Conservation (phyloP, 1,140 invertebrate species). For the Ylistrum balloti region DNA sequence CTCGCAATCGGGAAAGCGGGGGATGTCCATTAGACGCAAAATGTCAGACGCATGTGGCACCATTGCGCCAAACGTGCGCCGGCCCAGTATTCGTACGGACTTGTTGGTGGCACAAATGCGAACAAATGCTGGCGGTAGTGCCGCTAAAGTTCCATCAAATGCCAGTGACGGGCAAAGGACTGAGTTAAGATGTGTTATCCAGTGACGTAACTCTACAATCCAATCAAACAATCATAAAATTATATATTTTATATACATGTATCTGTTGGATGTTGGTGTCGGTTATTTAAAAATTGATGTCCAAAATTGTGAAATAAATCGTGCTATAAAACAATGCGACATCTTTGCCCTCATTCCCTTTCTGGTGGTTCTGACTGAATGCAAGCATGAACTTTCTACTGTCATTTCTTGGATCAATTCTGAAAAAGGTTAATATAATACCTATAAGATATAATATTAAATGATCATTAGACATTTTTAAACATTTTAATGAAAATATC, state of each 20-base stretch:
- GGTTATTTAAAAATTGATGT: conserved; percentile 16
- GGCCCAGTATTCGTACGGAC: conserved; percentile 92
- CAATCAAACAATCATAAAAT: background rate
- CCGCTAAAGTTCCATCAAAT: conserved; percentile 43
- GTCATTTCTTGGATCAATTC: too few relatives aligned
- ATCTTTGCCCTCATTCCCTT: too few relatives aligned
- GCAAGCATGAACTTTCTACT: too few relatives aligned
- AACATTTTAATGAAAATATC: too few relatives aligned
- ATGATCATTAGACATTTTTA: too few relatives aligned
- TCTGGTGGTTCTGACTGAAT: too few relatives aligned
- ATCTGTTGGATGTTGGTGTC: conserved; percentile 25
- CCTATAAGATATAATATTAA: too few relatives aligned
- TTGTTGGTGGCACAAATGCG: conserved; percentile 90
- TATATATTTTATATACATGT: conserved; percentile 17
- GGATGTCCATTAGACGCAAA: conserved; percentile 89
- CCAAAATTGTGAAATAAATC: background rate
- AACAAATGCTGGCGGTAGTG: conserved; percentile 49
- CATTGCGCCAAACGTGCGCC: conserved; percentile 91
- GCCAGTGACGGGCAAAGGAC: conserved; percentile 31
- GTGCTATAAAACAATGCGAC: background rate
- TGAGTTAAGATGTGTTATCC: conserved; percentile 61
- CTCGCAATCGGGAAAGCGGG: conserved; percentile 81
- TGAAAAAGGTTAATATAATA: too few relatives aligned
- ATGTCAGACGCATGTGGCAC: conserved; percentile 93
- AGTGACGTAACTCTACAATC: conserved; percentile 53